Base-by-base conservation (phyloP, 92 coral and sea anemone species). In the Phenganax subtilis region DNA sequence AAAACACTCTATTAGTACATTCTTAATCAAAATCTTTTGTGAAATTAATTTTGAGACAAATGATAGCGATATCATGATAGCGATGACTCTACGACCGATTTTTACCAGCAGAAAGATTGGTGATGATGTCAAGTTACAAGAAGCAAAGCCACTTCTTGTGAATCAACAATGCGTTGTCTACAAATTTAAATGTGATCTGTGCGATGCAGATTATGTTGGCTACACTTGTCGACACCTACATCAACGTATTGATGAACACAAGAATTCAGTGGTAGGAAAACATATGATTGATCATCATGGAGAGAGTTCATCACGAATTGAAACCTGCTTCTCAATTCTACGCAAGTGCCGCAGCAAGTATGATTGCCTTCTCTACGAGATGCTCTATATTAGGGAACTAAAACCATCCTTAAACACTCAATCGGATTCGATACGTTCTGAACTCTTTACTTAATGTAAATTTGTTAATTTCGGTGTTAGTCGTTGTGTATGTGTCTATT, bases 331-430 rank as follows among this genome's bases (percentile, higher is more conserved):
- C 74, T 20, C 68, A 70, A 70, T 77, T 62, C 65, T 77, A 31
- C 17, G 57, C 51, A 77, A 84, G 66, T 84, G 84, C 69, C 64
- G 71, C 53, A 77, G 75, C 64, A 84, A 66, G 72, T 84, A 70
- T 57, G 75, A 83, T 31, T 75, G 82, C 68, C 16, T 83, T 16
- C 69, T 84, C 57, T 83, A 73, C 72, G 83, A 84, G 55, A 76
- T 84, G 84, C 78, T 69, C 29, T 77, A 76, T 17, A 77, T 84
- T 51, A 77, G 71, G 70, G 83, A 84, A 75, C 65, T 60, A 54
- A 84, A 30, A 64, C 82, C 86, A 31, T 57, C 65, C n/a, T 61
- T 75, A 53, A 84, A 75, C 82, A 84, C 83, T 8, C 84, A 75
- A 68, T 73, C 83, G 29, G 66, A 84, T 81, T 75, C 82, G 59